Evolutionary conservation across 1,140 invertebrate genomes (phyloP), one percentile per base, ranked within the genome.

Genomic region (Brachionus rotundiformis): DNA sequence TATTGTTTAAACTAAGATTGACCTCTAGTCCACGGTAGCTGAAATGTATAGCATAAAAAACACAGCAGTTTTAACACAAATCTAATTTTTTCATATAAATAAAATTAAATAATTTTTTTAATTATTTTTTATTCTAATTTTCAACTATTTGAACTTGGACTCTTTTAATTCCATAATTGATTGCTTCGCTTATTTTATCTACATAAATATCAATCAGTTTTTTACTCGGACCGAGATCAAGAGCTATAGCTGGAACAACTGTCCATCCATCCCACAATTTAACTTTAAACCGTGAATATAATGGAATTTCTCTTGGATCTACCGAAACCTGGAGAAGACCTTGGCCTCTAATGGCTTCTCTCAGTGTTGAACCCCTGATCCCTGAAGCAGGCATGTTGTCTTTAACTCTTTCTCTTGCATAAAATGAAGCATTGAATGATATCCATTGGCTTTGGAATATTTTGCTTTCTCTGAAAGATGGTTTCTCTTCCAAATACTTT

Each of bases 311-410:
- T 36, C 4, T 65, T 65, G 61, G 61, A 31, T 65, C 61, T 1
- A 65, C 61, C 2, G 61, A 65, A 11, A 65, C 61, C 11, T 65
- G 61, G 31, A 65, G 31, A 13, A 65, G 4, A 31, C 61, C 61
- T 1, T 11, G 29, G 6, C 61, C 61, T 31, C 16, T 36, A 8
- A 65, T 31, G 2, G 61, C 25, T 65, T 65, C 61, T 65, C 33
- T 29, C 13, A 65, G 25, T 31, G 61, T 65, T 11, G 61, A 29
- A 11, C 25, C 61, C n/a, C 61, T 65, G 27, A 65, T 31, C 8
- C 61, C 61, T 31, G 61, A 65, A 8, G 61, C 61, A n/a, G 61
- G 61, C 61, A 65, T 65, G 11, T 65, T 65, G 13, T 65, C 61
- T 31, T 65, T 65, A 8, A 31, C 31, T 13, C 31, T 31, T 65